phyloP scores from a whole-genome alignment of 2,113 vertebrate species.

The Orthonyx spaldingii region DNA sequence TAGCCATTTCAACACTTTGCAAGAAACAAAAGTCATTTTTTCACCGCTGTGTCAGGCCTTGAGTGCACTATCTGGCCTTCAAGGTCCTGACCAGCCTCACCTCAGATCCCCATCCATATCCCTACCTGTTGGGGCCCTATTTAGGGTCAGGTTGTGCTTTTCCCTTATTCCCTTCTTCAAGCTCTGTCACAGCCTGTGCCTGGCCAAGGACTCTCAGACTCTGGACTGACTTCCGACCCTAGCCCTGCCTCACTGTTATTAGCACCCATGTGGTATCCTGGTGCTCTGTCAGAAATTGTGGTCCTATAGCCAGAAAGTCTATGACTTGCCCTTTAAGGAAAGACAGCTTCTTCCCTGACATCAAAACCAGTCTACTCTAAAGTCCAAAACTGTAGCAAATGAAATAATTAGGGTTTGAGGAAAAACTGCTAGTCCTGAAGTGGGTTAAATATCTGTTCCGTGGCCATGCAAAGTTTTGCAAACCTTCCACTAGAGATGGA shows the following conservation, averaged over 20 bases:
- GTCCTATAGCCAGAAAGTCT: background rate
- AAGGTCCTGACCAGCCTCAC: background rate
- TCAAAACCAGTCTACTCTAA: background rate
- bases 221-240: background rate
- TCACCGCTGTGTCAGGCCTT: background rate
- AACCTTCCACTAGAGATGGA: background rate
- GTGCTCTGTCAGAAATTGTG: background rate
- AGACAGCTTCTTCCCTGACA: background rate
- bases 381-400: background rate
- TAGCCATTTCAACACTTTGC: background rate
- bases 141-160: background rate
- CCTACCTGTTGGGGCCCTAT: background rate
- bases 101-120: background rate
- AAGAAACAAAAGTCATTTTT: background rate
- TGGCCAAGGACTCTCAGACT: background rate
- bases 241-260: background rate
- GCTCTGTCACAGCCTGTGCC: background rate
- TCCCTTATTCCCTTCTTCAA: background rate
- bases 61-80: background rate
- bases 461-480: background rate
- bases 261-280: background rate
- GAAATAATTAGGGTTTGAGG: background rate
- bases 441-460: background rate
- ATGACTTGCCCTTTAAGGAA: background rate
- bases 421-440: background rate